A percentile compares a stretch with the other conserved stretches of the same genome.
Evolutionary conservation across 2,888 invertebrate species (phyloP).

Genomic region (Archips crataeganus): DNA sequence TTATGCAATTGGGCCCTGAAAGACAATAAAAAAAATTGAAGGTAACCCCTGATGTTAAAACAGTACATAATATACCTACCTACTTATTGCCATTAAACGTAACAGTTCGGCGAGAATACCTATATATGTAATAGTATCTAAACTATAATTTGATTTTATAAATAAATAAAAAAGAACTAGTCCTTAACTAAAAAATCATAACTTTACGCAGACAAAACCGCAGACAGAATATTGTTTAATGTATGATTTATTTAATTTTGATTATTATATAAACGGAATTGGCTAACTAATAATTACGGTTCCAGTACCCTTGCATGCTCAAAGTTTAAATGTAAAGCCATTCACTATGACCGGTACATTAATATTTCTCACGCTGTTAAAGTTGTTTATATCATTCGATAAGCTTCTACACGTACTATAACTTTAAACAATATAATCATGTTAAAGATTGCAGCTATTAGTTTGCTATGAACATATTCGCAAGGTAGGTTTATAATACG

Average conservation of each 20-base stretch:
- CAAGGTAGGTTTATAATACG: not conserved
- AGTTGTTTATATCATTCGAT: constrained; percentile 40
- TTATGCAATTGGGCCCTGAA: no score
- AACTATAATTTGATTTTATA: no score
- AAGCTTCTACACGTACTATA: constrained; percentile 37
- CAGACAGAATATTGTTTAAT: not conserved
- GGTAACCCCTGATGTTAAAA: no score
- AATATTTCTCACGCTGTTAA: constrained; percentile 42
- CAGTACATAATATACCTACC: no score
- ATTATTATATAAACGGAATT: constrained; percentile 2
- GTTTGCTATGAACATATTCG: constrained; percentile 25
- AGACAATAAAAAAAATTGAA: no score
- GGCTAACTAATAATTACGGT: constrained; percentile 33
- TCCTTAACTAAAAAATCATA: not conserved
- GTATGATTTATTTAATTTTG: not conserved
- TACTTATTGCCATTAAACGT: no score
- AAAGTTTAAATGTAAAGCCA: constrained; percentile 26
- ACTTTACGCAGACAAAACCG: not conserved
- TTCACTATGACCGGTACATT: constrained; percentile 38
- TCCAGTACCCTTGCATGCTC: constrained; percentile 31
- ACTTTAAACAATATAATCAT: constrained; percentile 40
- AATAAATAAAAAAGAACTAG: no score
- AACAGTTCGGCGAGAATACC: no score
- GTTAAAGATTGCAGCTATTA: constrained; percentile 34
- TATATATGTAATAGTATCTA: no score